A percentile compares a stretch with the other conserved stretches of the same genome.
phyloP scores from a whole-genome alignment of 1,140 invertebrate genomes.

The Chironomus tepperi region DNA sequence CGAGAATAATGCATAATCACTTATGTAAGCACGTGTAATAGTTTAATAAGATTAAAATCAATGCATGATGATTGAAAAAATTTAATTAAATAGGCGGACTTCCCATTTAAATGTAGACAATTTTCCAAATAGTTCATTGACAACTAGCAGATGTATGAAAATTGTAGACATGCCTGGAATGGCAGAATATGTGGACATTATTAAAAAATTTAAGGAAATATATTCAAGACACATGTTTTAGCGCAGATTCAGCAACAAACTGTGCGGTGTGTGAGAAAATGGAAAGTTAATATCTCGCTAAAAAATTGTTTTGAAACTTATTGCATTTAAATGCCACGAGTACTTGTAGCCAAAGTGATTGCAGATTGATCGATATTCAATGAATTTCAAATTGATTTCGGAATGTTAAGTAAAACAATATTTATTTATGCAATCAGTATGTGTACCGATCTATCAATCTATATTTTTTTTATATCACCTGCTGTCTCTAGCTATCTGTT shows the following conservation, averaged over 20 bases:
- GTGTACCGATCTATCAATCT: no score
- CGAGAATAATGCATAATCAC: no score
- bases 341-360: background rate
- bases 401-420: background rate
- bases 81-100: no score
- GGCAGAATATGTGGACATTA: no score
- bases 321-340: slow-evolving; percentile 6
- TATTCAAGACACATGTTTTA: background rate
- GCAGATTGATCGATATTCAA: background rate
- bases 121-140: no score
- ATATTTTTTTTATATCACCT: background rate
- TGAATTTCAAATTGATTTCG: background rate
- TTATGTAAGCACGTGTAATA: no score
- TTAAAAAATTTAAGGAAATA: background rate
- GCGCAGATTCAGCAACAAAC: no score
- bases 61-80: no score
- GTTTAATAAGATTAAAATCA: no score
- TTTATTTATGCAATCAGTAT: background rate
- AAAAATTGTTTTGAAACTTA: background rate
- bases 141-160: no score
- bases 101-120: no score
- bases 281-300: background rate
- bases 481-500: background rate
- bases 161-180: no score
- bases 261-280: background rate